phyloP scores from a whole-genome alignment of 2,113 vertebrate species.

The Dromiciops gliroides region DNA sequence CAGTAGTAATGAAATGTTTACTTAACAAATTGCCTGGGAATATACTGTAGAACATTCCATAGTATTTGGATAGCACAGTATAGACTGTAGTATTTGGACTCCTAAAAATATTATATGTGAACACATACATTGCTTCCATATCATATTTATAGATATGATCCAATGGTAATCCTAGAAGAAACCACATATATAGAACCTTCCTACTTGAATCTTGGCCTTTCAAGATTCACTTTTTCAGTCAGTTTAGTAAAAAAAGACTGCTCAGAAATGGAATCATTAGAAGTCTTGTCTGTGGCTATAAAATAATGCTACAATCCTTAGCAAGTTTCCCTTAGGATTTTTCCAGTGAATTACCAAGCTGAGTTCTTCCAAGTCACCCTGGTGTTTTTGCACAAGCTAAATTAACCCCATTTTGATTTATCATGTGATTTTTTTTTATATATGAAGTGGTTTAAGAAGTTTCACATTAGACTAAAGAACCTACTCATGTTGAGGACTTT shows the following conservation, averaged over 20 bases:
- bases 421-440: neutral
- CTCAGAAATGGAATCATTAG: neutral
- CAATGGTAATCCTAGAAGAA: neutral
- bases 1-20: neutral
- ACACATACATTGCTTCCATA: neutral
- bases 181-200: neutral
- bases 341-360: neutral
- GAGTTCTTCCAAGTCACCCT: neutral
- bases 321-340: neutral
- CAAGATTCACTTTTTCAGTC: neutral
- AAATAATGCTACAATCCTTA: neutral
- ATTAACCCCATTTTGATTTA: neutral
- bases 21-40: neutral
- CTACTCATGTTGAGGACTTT: neutral
- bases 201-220: neutral
- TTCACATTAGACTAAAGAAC: neutral
- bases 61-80: neutral
- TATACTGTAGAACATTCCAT: neutral
- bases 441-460: neutral
- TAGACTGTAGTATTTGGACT: neutral
- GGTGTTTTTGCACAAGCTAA: neutral
- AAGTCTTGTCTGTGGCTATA: neutral
- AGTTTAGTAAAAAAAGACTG: neutral
- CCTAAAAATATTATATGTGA: neutral
- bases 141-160: neutral